phyloP scores from a whole-genome alignment of 2,888 invertebrate genomes.

The Polietes domitor region DNA sequence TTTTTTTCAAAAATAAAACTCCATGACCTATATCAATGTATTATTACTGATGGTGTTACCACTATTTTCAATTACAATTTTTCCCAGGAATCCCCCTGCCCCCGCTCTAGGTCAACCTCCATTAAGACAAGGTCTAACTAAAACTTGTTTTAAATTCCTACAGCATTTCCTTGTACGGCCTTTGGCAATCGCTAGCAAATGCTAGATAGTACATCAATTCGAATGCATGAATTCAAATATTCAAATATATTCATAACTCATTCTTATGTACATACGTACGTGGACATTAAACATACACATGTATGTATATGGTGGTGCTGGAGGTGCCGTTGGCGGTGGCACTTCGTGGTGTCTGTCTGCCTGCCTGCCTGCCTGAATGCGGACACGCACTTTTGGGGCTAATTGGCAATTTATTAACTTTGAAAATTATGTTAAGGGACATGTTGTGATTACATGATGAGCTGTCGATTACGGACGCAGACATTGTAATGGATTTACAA shows the following conservation, averaged over 20 bases:
- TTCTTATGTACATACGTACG: not conserved
- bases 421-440: slow-evolving; percentile 60
- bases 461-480: slow-evolving; percentile 29
- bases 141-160: not conserved
- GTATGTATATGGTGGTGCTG: not conserved
- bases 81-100: not conserved
- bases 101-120: not conserved
- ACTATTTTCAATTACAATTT: not conserved
- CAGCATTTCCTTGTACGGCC: not conserved
- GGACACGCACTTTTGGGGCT: slow-evolving; percentile 41
- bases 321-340: not conserved
- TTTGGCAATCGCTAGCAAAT: not conserved
- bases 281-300: not conserved
- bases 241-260: slow-evolving; percentile 24
- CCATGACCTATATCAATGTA: no score
- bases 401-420: slow-evolving; percentile 70
- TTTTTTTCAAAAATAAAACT: no score
- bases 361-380: not conserved
- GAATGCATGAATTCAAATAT: not conserved
- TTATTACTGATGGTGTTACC: no score
- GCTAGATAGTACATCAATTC: not conserved
- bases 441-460: slow-evolving; percentile 62
- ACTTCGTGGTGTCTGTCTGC: not conserved
- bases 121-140: not conserved
- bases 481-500: slow-evolving; percentile 10